Evolutionary conservation across 2,113 vertebrate species (phyloP), one percentile per base, ranked within the genome.

Genomic region (Corythornis vintsioides): DNA sequence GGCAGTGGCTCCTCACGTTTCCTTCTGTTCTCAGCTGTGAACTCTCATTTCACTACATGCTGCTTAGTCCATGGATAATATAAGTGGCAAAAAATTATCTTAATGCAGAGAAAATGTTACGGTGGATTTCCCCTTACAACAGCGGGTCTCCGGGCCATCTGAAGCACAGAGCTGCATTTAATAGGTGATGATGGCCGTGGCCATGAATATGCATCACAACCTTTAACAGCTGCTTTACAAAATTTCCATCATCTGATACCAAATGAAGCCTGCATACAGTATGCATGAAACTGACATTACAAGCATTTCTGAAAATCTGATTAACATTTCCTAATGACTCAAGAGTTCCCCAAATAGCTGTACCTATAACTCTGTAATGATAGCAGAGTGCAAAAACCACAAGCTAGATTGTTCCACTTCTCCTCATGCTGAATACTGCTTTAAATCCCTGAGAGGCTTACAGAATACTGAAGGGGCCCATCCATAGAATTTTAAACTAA

Each of bases 121-220:
- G 0, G 13, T 57, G 7, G 42, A 13, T 48, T 42, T 71, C 8
- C 43, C 8, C 8, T 66, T 67, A 48, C 6, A 71, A 53, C 21
- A 53, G 15, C 33, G 26, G 4, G 19, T 67, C 26, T 72, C 35
- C 70, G 81, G 55, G 40, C 28, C 74, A 75, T 24, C 42, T 81
- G 47, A 67, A 66, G 13, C 70, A 45, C 29, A 76, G 29, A 64
- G 13, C 28, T 81, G 42, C 81, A 61, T 86, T 83, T 92, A 93
- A 81, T 53, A 92, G 55, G 70, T 72, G 55, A 65, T 61, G 24
- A 55, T 42, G 81, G 33, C 21, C 69, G 43, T 66, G 17, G 19
- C 38, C 31, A 75, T 96, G 89, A 93, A 96, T 96, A 93, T 90
- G 92, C 88, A 96, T 79, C 48, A 66, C n/a, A 92, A 88, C 77